phyloP scores from a whole-genome alignment of 1,140 invertebrate genomes.

The Centruroides sculpturatus region DNA sequence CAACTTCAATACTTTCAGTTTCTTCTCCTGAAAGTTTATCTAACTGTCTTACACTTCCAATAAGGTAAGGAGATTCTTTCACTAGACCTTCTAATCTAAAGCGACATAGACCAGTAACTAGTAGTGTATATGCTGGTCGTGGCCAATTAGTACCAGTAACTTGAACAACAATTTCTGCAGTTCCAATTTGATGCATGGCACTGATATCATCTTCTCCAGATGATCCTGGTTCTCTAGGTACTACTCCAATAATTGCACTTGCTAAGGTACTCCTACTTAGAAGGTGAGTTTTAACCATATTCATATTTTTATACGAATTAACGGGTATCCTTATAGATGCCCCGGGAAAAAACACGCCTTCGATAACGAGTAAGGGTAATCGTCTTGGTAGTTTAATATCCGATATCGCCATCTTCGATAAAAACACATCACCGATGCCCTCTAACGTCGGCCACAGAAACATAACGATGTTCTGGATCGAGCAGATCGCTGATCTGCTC shows the following conservation, averaged over 20 bases:
- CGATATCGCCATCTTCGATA: constrained; percentile 25
- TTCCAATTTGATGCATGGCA: constrained; percentile 33
- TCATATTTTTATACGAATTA: constrained; percentile 32
- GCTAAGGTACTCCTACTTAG: no score
- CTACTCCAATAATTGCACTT: no score
- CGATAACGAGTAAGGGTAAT: constrained; percentile 35
- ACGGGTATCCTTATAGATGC: constrained; percentile 38
- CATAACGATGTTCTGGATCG: no score
- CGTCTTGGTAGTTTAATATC: constrained; percentile 30
- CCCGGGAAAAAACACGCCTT: constrained; percentile 37
- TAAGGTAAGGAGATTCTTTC: constrained; percentile 35
- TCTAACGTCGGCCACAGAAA: no score
- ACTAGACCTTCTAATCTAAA: constrained; percentile 32
- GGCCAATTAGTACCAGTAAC: constrained; percentile 41
- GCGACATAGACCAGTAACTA: constrained; percentile 38
- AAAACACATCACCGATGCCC: constrained; percentile 19
- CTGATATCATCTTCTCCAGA: constrained; percentile 12
- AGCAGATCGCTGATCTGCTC: no score
- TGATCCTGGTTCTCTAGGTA: no score
- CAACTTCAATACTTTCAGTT: constrained; percentile 1
- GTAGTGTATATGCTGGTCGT: constrained; percentile 34
- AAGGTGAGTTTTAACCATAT: no score
- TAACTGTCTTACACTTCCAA: constrained; percentile 35
- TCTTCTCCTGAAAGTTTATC: constrained; percentile 29
- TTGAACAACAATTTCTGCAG: constrained; percentile 39